Evolutionary conservation across 2,888 invertebrate species (phyloP).

Genomic region (Punctoribates punctum): DNA sequence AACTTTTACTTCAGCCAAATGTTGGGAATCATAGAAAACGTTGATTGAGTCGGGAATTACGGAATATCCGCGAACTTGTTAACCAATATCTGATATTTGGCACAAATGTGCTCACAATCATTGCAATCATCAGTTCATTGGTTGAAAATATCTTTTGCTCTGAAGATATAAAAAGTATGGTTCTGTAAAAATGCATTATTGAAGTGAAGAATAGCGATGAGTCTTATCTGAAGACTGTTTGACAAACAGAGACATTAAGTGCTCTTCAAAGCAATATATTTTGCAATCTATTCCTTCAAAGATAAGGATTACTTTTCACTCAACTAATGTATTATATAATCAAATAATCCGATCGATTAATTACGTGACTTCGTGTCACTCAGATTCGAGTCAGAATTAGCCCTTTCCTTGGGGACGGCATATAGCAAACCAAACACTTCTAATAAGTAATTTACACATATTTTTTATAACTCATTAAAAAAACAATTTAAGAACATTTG

Average conservation of each 20-base stretch:
- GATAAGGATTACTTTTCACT: neutral
- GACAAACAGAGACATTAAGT: neutral
- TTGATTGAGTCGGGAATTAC: neutral
- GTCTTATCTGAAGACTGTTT: constrained; percentile 4
- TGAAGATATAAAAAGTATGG: neutral
- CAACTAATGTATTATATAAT: neutral
- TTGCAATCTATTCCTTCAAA: neutral
- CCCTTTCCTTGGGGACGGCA: no score
- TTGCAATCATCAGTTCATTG: neutral
- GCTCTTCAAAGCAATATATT: neutral
- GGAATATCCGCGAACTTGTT: neutral
- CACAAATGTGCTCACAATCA: neutral
- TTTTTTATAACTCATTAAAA: no score
- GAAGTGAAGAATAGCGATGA: no score
- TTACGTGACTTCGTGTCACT: neutral
- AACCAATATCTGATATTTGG: neutral
- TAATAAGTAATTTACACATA: no score
- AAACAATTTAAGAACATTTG: no score
- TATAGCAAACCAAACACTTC: no score
- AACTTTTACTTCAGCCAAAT: no score
- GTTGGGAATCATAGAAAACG: no score
- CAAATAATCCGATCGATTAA: neutral
- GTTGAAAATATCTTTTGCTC: neutral
- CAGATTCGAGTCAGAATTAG: neutral
- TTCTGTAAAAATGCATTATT: no score